Percentiles rank a stretch among this genome's conserved stretches.
Conservation (phyloP, 2,113 vertebrate genomes). For the Neodon shergylaensis region DNA sequence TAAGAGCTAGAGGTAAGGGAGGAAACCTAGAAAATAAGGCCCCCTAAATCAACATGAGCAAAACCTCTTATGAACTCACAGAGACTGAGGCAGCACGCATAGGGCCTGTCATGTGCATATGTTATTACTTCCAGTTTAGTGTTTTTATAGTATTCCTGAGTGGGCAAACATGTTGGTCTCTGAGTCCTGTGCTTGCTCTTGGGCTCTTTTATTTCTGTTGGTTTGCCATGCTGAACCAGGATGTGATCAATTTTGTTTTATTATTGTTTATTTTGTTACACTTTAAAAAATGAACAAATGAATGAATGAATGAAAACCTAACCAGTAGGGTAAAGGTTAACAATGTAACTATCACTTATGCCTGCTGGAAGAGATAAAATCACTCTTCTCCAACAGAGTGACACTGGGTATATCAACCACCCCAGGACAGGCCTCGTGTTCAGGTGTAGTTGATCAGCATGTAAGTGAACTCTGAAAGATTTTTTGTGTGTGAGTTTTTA, state of each 20-base stretch:
- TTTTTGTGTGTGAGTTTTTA: background rate
- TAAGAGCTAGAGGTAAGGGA: background rate
- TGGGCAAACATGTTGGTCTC: background rate
- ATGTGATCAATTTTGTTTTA: background rate
- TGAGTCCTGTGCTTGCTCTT: background rate
- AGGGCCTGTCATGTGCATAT: background rate
- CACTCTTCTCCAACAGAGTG: background rate
- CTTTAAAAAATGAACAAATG: background rate
- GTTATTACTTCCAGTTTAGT: background rate
- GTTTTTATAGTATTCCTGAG: background rate
- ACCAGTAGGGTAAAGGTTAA: background rate
- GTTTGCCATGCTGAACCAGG: background rate
- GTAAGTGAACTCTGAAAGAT: background rate
- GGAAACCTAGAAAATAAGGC: background rate
- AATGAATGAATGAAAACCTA: background rate
- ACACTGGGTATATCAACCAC: background rate
- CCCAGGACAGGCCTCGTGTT: background rate
- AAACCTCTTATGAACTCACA: background rate
- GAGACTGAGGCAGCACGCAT: background rate
- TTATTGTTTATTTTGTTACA: background rate
- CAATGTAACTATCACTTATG: background rate
- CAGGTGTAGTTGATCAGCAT: background rate
- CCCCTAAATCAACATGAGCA: background rate
- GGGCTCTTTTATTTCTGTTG: background rate
- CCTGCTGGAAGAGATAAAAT: background rate